phyloP scores from a whole-genome alignment of 2,888 invertebrate genomes.

The Drosophila subquinaria region DNA sequence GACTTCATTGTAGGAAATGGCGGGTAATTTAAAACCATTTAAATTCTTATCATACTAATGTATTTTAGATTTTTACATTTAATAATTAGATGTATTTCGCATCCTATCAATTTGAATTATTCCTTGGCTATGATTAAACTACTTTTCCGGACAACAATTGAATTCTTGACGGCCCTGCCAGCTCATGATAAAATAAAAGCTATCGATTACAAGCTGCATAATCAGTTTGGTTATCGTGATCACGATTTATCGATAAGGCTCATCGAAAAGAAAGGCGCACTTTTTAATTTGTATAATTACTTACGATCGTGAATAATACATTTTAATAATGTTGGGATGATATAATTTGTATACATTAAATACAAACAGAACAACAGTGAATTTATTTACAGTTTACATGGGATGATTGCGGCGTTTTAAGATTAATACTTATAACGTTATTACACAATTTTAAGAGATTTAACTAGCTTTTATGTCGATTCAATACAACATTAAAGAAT shows the following conservation, averaged over 20 bases:
- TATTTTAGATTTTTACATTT: not conserved
- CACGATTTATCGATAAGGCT: not conserved
- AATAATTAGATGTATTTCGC: not conserved
- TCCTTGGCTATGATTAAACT: not conserved
- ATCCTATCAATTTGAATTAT: not conserved
- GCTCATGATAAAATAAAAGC: not conserved
- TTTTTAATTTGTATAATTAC: conserved; percentile 6
- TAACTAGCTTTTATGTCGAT: conserved; percentile 62
- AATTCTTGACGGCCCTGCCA: not conserved
- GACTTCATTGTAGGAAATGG: not conserved
- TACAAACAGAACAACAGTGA: conserved; percentile 55
- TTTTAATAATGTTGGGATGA: conserved; percentile 28
- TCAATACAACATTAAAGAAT: conserved; percentile 71
- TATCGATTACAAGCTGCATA: not conserved
- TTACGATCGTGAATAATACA: conserved; percentile 12
- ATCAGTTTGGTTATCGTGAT: not conserved
- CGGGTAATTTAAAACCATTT: not conserved
- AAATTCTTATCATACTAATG: not conserved
- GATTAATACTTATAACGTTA: conserved; percentile 62
- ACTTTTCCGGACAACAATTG: not conserved
- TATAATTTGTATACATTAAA: conserved; percentile 40
- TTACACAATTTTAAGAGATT: conserved; percentile 55
- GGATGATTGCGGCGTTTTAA: conserved; percentile 63
- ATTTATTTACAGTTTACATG: conserved; percentile 61
- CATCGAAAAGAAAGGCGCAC: not conserved